A percentile compares a stretch with the other conserved stretches of the same genome.
phyloP scores from a whole-genome alignment of 2,888 invertebrate species.

The Mesorhabditis sp. region DNA sequence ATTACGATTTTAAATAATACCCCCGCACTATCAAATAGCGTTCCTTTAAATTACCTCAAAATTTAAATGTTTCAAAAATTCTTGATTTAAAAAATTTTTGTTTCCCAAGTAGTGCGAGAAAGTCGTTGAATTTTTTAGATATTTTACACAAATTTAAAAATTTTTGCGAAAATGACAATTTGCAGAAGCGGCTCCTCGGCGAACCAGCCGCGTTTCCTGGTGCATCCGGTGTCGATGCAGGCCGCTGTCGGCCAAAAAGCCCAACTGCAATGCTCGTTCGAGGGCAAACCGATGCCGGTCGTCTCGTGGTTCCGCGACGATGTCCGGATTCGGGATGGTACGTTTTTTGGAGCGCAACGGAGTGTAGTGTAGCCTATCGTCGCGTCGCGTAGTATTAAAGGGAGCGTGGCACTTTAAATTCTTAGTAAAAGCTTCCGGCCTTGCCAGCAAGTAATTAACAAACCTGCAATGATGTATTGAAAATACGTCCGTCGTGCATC shows the following conservation, averaged over 20 bases:
- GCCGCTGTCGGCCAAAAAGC: conserved; percentile 32
- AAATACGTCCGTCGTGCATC: too few relatives aligned
- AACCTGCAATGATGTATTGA: too few relatives aligned
- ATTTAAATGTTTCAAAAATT: too few relatives aligned
- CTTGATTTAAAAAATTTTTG: too few relatives aligned
- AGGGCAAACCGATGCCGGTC: conserved; percentile 40
- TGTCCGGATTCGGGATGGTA: conserved; percentile 36
- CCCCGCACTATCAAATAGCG: too few relatives aligned
- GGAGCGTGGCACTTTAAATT: too few relatives aligned
- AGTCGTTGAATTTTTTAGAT: not conserved
- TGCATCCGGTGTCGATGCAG: conserved; percentile 45
- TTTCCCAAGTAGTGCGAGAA: too few relatives aligned
- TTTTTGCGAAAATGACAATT: not conserved
- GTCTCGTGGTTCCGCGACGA: conserved; percentile 47
- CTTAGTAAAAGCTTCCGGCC: too few relatives aligned
- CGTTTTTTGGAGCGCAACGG: not conserved
- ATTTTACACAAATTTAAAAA: not conserved
- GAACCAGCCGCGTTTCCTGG: conserved; percentile 40
- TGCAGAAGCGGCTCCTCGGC: conserved; percentile 11
- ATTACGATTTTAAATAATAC: too few relatives aligned
- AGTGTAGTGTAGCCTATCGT: not conserved
- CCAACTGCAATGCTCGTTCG: conserved; percentile 44
- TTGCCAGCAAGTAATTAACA: too few relatives aligned
- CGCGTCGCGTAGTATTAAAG: not conserved
- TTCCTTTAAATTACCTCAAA: too few relatives aligned